These are phyloP conservation scores for Boloria euphrosyne DNA, from an alignment of 2,888 invertebrate genomes.

Conservation along the genomic window DNA sequence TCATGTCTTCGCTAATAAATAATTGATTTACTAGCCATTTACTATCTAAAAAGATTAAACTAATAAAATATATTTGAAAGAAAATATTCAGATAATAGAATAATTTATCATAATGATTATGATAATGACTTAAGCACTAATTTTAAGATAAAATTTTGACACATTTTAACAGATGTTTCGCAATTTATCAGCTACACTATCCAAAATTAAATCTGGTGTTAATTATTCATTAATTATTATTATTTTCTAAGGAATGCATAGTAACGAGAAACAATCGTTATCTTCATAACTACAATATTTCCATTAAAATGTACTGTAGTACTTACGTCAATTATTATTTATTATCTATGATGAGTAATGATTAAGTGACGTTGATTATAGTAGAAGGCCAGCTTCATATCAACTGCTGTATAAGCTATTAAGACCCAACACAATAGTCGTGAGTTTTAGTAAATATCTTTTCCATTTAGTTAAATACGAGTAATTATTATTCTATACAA, in stretches of 20 bases:
- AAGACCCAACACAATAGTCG: slow-evolving; percentile 20
- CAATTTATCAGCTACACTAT: background rate
- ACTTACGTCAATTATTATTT: slow-evolving; percentile 37
- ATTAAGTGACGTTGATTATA: slow-evolving; percentile 45
- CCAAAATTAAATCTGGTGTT: background rate
- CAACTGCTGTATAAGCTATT: slow-evolving; percentile 20
- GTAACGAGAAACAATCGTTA: slow-evolving; percentile 12
- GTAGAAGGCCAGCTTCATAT: slow-evolving; percentile 41
- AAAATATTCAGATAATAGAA: background rate
- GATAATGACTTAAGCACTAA: background rate
- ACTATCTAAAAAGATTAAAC: slow-evolving; percentile 1
- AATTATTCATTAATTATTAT: background rate
- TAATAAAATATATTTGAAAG: background rate
- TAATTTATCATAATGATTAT: slow-evolving; percentile 4
- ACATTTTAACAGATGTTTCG: slow-evolving; percentile 2
- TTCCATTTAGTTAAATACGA: background rate
- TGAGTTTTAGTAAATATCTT: background rate
- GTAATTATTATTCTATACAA: background rate
- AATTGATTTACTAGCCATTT: slow-evolving; percentile 4
- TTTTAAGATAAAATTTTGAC: slow-evolving; percentile 13
- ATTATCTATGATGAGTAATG: slow-evolving; percentile 41
- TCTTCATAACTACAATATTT: slow-evolving; percentile 18
- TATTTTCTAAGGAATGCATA: slow-evolving; percentile 4
- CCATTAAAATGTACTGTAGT: slow-evolving; percentile 27
- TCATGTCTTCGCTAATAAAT: background rate